phyloP scores from a whole-genome alignment of 2,797 vertebrate genomes.

The Lemur catta region DNA sequence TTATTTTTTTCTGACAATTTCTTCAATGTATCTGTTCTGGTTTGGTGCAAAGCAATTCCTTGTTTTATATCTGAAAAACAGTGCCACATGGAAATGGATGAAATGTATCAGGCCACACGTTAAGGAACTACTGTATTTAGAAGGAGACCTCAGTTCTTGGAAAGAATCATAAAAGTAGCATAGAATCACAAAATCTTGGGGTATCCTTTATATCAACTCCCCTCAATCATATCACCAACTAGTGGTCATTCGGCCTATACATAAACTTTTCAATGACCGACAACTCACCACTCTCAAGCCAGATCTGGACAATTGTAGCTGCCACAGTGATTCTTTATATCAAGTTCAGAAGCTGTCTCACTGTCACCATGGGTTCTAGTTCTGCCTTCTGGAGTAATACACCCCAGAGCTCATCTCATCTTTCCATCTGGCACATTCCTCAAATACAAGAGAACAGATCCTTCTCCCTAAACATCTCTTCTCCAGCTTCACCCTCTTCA shows the following conservation, averaged over 20 bases:
- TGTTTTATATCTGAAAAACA: constrained; percentile 16
- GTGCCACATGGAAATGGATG: not conserved
- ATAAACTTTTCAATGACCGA: not conserved
- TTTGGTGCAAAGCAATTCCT: not conserved
- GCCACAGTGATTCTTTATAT: not conserved
- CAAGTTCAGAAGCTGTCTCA: not conserved
- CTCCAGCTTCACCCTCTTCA: not conserved
- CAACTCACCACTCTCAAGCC: not conserved
- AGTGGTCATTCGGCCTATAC: not conserved
- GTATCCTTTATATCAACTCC: not conserved
- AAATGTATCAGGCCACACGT: not conserved
- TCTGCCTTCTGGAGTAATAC: not conserved
- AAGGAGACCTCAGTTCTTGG: not conserved
- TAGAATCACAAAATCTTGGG: not conserved
- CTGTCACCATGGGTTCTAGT: not conserved
- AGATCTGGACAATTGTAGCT: not conserved
- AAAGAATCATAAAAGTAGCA: constrained; percentile 19
- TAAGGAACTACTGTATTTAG: not conserved
- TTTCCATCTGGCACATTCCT: not conserved
- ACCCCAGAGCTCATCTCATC: not conserved
- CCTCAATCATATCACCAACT: not conserved
- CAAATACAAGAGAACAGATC: not conserved
- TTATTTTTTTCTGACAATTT: not conserved
- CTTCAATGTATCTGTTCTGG: not conserved
- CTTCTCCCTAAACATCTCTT: not conserved